These are phyloP conservation scores for Lathronympha strigana DNA, from an alignment of 2,888 invertebrate genomes.

Conservation along the genomic window DNA sequence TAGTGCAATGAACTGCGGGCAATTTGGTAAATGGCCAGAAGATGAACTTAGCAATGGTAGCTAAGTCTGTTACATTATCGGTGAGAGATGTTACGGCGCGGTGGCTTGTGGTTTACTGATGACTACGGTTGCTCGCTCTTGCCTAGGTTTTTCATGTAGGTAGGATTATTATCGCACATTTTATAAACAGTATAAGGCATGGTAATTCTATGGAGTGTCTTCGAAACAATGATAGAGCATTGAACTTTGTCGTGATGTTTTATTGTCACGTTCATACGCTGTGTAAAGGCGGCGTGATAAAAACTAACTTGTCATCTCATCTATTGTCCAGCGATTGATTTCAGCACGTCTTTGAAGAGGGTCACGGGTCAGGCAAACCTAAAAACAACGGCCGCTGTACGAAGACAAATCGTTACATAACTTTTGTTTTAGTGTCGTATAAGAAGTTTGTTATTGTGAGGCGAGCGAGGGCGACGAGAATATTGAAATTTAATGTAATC, in stretches of 20 bases:
- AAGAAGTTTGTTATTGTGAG: slow-evolving; percentile 41
- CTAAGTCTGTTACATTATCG: slow-evolving; percentile 67
- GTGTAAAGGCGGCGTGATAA: slow-evolving; percentile 41
- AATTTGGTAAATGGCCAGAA: slow-evolving; percentile 72
- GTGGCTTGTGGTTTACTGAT: slow-evolving; percentile 68
- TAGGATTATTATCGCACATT: slow-evolving; percentile 15
- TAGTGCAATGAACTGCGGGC: slow-evolving; percentile 76
- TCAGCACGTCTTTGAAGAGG: slow-evolving; percentile 44
- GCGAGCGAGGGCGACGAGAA: slow-evolving; percentile 52
- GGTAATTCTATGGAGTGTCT: slow-evolving; percentile 17
- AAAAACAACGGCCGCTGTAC: slow-evolving; percentile 20
- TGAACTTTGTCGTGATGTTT: slow-evolving; percentile 50
- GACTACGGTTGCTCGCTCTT: slow-evolving; percentile 45
- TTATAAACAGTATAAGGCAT: slow-evolving; percentile 11
- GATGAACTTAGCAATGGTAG: slow-evolving; percentile 66
- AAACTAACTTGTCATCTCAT: slow-evolving; percentile 44
- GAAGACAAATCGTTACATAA: slow-evolving; percentile 44
- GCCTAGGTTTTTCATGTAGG: slow-evolving; percentile 27
- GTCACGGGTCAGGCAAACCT: slow-evolving; percentile 47
- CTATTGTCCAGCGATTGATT: slow-evolving; percentile 45
- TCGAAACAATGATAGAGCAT: slow-evolving; percentile 40
- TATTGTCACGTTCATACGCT: slow-evolving; percentile 48
- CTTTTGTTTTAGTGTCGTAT: slow-evolving; percentile 44
- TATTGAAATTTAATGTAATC: slow-evolving; percentile 66
- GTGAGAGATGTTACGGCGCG: slow-evolving; percentile 60